Base-by-base conservation (phyloP, 2,797 vertebrate genomes). In the Spondyliosoma cantharus region DNA sequence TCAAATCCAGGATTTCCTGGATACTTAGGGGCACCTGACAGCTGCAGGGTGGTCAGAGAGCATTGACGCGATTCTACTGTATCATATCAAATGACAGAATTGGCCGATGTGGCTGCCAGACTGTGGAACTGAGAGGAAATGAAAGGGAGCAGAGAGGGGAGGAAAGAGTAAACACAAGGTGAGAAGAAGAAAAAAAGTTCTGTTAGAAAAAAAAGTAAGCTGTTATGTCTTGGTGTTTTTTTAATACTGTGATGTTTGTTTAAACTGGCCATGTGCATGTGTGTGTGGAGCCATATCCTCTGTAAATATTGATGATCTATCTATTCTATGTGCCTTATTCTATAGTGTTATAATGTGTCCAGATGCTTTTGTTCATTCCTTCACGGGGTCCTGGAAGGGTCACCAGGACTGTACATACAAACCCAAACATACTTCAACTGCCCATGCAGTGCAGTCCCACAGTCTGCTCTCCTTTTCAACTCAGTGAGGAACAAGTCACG, bases 171-270 rank as follows among this genome's bases (percentile, higher is more conserved):
- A 59, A 81, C 58, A 69, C 45, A 24, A 62, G 65, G 65, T 17
- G 50, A 70, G 43, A 29, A 9, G 45, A 45, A 17, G 5, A 12
- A 24, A 22, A 54, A 15, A 48, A 14, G 17, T 15, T 54, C 17
- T 71, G 66, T 52, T 65, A 25, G 61, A n/a, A 46, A 42, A 42
- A 45, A 22, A 29, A 25, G 59, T 65, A 27, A 61, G 56, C 71
- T 71, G 58, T 69, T 74, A 25, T 49, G 60, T 78, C 59, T 74
- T 71, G 20, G 53, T 75, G 42, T 75, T 76, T 78, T 71, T 83
- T 83, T 79, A 82, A 87, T 84, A 86, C 90, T 92, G 91, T 89
- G 90, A 92, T 89, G 83, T 86, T 87, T 83, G 80, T 85, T 84
- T 62, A 68, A 84, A 81, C 57, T 69, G 73, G 37, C 27, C 7